These are phyloP conservation scores for Perca flavescens DNA, from an alignment of 2,113 vertebrate genomes.

Conservation along the genomic window DNA sequence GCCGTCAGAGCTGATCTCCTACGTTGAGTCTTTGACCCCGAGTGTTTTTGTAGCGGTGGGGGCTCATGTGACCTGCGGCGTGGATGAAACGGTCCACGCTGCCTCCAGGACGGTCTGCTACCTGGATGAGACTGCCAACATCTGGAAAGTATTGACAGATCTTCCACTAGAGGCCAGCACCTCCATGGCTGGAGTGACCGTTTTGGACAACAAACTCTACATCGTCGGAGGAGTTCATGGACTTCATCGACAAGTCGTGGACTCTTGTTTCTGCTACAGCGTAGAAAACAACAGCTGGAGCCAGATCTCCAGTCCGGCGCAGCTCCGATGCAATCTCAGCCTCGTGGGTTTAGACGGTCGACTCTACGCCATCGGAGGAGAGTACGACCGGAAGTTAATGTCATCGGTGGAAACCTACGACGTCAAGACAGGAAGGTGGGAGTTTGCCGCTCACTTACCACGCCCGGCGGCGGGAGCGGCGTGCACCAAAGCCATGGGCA, in stretches of 20 bases:
- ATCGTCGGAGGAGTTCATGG: slow-evolving; percentile 89
- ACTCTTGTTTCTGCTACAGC: slow-evolving; percentile 89
- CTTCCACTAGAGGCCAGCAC: slow-evolving; percentile 90
- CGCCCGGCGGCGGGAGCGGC: slow-evolving; percentile 85
- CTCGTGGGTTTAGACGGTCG: slow-evolving; percentile 83
- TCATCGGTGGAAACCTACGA: slow-evolving; percentile 89
- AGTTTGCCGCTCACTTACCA: slow-evolving; percentile 85
- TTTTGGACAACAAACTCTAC: slow-evolving; percentile 91
- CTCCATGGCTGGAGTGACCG: slow-evolving; percentile 89
- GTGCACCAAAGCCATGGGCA: slow-evolving; percentile 86
- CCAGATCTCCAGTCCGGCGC: slow-evolving; percentile 85
- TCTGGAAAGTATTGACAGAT: slow-evolving; percentile 88
- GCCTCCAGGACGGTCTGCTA: slow-evolving; percentile 90
- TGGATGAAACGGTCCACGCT: slow-evolving; percentile 84
- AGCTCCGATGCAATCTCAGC: slow-evolving; percentile 88
- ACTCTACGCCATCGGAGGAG: slow-evolving; percentile 90
- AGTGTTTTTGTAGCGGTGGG: slow-evolving; percentile 89
- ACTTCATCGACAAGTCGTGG: slow-evolving; percentile 87
- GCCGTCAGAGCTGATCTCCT: slow-evolving; percentile 84
- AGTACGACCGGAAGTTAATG: slow-evolving; percentile 84
- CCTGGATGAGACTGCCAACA: slow-evolving; percentile 87
- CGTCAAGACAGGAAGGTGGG: slow-evolving; percentile 82
- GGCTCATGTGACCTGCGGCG: slow-evolving; percentile 85
- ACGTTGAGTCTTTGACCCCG: slow-evolving; percentile 85
- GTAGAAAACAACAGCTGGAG: slow-evolving; percentile 82